phyloP scores from a whole-genome alignment of 2,113 vertebrate genomes.

The Strix aluco region DNA sequence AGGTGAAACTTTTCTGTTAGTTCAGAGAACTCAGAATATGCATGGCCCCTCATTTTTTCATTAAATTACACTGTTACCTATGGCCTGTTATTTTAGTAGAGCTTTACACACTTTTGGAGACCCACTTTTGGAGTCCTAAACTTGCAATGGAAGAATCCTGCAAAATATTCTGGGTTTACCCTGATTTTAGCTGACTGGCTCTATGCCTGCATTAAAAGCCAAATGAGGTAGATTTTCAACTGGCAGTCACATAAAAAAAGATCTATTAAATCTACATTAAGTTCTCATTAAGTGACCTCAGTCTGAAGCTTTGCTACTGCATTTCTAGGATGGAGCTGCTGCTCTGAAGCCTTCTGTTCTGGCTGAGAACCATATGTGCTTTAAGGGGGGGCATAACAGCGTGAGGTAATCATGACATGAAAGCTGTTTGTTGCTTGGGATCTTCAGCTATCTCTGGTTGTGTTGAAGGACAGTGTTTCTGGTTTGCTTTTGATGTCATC shows the following conservation, averaged over 20 bases:
- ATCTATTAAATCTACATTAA: slow-evolving; percentile 56
- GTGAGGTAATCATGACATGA: slow-evolving; percentile 9
- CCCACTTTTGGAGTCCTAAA: background rate
- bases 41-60: background rate
- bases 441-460: background rate
- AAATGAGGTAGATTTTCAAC: slow-evolving; percentile 26
- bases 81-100: background rate
- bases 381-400: background rate
- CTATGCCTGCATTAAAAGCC: background rate
- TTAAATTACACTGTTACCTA: background rate
- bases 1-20: background rate
- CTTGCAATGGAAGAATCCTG: background rate
- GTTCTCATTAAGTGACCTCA: slow-evolving; percentile 27
- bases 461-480: background rate
- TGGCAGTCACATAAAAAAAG: background rate
- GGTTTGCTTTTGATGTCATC: background rate
- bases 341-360: slow-evolving; percentile 29
- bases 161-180: background rate
- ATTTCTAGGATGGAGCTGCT: slow-evolving; percentile 13
- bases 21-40: background rate
- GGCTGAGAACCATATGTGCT: slow-evolving; percentile 36
- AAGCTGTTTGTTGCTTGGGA: background rate
- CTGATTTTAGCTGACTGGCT: background rate
- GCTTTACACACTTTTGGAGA: background rate
- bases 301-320: background rate